Conservation (phyloP, 2,113 vertebrate species). For the Micromys minutus region DNA sequence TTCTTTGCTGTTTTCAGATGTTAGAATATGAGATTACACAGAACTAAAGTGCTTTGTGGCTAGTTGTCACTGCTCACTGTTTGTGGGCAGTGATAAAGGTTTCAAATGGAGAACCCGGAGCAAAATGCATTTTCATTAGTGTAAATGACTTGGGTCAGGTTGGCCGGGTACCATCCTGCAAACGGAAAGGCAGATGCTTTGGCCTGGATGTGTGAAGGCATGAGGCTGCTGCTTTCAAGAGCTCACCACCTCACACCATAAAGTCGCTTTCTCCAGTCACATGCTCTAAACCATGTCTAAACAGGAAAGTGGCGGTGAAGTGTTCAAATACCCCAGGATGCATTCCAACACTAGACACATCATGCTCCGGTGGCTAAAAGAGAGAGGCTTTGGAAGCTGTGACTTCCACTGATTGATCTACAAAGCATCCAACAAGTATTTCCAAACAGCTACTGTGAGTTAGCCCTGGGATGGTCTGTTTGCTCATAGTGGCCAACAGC, state of each 20-base stretch:
- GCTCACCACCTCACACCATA: neutral
- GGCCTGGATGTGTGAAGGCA: neutral
- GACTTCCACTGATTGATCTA: neutral
- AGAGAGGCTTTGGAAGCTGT: neutral
- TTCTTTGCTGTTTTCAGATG: slow-evolving; percentile 15
- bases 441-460: neutral
- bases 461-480: neutral
- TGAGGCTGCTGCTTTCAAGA: neutral
- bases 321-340: slow-evolving; percentile 22
- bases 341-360: slow-evolving; percentile 1
- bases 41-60: slow-evolving; percentile 23
- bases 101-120: neutral
- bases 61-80: slow-evolving; percentile 17
- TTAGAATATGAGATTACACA: neutral
- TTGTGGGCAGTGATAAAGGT: slow-evolving; percentile 31
- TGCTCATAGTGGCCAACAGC: neutral
- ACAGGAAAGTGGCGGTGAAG: neutral
- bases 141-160: neutral
- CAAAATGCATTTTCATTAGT: neutral
- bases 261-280: slow-evolving; percentile 25
- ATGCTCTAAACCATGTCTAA: slow-evolving; percentile 2
- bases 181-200: slow-evolving; percentile 25
- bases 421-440: neutral
- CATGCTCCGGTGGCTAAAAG: neutral
- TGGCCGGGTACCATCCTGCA: neutral